Evolutionary conservation across 2,888 invertebrate species (phyloP), one percentile per base, ranked within the genome.

Genomic region (Pantelozetes paolii): DNA sequence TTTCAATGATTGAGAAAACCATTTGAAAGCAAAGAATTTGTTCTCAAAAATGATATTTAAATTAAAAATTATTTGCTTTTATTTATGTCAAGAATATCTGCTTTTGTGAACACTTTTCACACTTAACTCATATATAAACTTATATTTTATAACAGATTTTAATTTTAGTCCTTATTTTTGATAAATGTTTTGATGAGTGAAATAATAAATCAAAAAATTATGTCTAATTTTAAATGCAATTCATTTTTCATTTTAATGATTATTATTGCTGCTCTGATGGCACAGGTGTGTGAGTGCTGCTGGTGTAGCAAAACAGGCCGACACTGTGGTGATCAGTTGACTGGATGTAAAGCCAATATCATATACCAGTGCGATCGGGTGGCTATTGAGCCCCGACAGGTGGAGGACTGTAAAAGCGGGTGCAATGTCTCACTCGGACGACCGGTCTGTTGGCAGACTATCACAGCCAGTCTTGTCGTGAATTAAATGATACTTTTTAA

Each of bases 391-490:
- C 57, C 71, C 2, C 3, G 71, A 26, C 71, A 74, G 32, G 74
- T 71, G 40, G 32, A 54, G 30, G 50, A 74, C 32, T 74, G 74
- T 45, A 6, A n/a, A 0, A 13, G 59, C 15, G 71, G 74, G 15
- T 74, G 74, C 30, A 74, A 54, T 26, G 20, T 15, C n/a, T 74
- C 74, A 9, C 71, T 50, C 5, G 74, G 71, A 18, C 23, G 20
- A n/a, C 71, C 74, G n/a, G 26, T 30, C 11, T 74, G 74, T 62
- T 74, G 74, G 74, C 71, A 74, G 48, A 74, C 40, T 30, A 20
- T 71, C 26, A 74, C 74, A 3, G n/a, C 32, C 0, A 42, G 71
- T 36, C 36, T 74, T 36, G 54, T 57, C 6, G 74, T 74, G 36
- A 71, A 71, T 23, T 74, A 32, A 57, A 36, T 36, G n/a, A n/a